These are phyloP conservation scores for Brevimyrus niger DNA, from an alignment of 2,113 vertebrate genomes.

Conservation along the genomic window DNA sequence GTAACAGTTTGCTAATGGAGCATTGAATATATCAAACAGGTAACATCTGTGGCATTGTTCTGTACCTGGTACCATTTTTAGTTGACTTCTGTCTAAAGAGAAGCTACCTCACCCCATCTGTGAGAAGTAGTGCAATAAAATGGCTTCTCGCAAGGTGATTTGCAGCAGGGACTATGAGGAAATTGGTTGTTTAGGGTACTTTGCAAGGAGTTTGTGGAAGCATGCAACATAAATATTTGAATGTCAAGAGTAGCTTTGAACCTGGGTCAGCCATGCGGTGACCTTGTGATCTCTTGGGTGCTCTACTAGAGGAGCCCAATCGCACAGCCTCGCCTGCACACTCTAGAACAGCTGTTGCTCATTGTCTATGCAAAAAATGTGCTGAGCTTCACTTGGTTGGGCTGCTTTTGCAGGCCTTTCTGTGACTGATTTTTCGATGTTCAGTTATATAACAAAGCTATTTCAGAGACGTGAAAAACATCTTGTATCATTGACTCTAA, in stretches of 20 bases:
- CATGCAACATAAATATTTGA: background rate
- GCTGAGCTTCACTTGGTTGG: background rate
- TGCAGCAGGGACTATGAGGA: background rate
- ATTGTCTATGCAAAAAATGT: background rate
- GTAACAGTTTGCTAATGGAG: slow-evolving; percentile 28
- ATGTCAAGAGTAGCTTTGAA: background rate
- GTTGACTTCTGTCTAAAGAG: background rate
- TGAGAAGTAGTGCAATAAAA: background rate
- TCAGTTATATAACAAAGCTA: background rate
- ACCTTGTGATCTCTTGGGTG: background rate
- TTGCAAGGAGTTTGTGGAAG: background rate
- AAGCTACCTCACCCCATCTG: background rate
- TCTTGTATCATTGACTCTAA: background rate
- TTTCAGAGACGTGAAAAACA: background rate
- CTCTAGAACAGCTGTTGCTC: background rate
- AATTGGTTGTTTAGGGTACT: background rate
- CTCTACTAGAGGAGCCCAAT: background rate
- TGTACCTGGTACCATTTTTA: background rate
- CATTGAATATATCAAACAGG: slow-evolving; percentile 6
- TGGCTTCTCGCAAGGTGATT: background rate
- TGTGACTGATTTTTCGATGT: background rate
- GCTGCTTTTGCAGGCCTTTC: background rate
- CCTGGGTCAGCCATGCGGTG: background rate
- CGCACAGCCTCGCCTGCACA: background rate
- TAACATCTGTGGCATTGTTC: background rate